Percentiles rank a stretch among this genome's conserved stretches.
These are phyloP conservation scores for Corella eumyota DNA, from an alignment of 23 tunicate species.

Conservation along the genomic window DNA sequence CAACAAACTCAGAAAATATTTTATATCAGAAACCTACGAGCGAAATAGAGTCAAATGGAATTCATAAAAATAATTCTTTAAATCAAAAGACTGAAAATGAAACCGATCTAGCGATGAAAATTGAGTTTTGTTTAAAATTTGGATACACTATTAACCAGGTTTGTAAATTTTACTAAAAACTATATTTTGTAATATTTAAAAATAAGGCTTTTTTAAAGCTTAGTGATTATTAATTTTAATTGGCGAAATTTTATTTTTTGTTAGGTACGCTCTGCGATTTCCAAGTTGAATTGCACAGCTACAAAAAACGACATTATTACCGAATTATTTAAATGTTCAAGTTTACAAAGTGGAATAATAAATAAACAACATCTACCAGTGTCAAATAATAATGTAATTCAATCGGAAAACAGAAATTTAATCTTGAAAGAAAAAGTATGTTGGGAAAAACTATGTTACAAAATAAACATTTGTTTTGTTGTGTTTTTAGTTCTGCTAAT, in stretches of 20 bases:
- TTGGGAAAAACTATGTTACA: too few species aligned
- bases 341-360: not conserved
- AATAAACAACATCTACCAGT: not conserved
- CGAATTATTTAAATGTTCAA: constrained; percentile 9
- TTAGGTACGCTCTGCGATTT: constrained; percentile 37
- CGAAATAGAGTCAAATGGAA: too few species aligned
- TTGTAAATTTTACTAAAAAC: not conserved
- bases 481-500: not conserved
- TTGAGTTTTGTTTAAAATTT: constrained; percentile 78
- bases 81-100: too few species aligned
- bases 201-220: not conserved
- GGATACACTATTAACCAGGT: constrained; percentile 62
- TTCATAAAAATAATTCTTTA: too few species aligned
- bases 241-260: not conserved
- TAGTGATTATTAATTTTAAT: constrained; percentile 1
- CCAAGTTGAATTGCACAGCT: constrained; percentile 46
- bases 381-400: too few species aligned
- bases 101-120: constrained; percentile 59
- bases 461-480: not conserved
- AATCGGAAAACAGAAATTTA: too few species aligned
- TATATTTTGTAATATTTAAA: not conserved
- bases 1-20: too few species aligned
- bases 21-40: too few species aligned
- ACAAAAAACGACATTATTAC: constrained; percentile 78
- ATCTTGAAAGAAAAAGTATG: too few species aligned